Percentiles rank a stretch among this genome's conserved stretches.
Conservation (phyloP, 2,797 vertebrate species). For the Pteropus rufus region DNA sequence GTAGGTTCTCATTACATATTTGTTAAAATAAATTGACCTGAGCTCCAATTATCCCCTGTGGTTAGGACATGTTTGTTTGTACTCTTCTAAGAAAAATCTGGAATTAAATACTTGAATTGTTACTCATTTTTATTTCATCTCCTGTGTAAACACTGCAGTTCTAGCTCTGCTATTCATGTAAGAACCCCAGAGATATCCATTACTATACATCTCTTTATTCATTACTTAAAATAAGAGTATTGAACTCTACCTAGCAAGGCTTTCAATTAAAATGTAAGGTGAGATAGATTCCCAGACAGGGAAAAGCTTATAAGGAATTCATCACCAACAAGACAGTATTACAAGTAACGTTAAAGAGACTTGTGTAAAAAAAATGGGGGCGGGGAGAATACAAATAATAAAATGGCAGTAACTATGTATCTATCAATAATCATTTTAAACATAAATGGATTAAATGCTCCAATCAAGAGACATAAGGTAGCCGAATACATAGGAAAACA, state of each 20-base stretch:
- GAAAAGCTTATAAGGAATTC: too few species aligned
- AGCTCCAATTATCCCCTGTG: not conserved
- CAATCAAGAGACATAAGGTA: too few species aligned
- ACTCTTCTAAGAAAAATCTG: not conserved
- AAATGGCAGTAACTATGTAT: too few species aligned
- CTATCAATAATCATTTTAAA: too few species aligned
- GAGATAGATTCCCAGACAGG: too few species aligned
- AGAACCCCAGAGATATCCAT: not conserved
- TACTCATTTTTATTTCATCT: slow-evolving; percentile 41
- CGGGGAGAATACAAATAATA: too few species aligned
- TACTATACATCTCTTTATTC: slow-evolving; percentile 28
- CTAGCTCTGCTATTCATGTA: not conserved
- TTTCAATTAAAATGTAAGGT: too few species aligned
- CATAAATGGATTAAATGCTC: too few species aligned
- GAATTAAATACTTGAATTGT: slow-evolving; percentile 3
- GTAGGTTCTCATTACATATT: not conserved
- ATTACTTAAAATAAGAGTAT: slow-evolving; percentile 28
- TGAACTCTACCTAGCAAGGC: not conserved
- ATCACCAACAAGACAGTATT: too few species aligned
- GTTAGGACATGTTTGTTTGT: not conserved
- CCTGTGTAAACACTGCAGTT: not conserved
- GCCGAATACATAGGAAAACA: too few species aligned
- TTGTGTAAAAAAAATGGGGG: too few species aligned
- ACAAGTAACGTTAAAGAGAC: too few species aligned
- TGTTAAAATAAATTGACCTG: slow-evolving; percentile 41